Conservation (phyloP, 2,113 vertebrate species). For the Mungos mungo region DNA sequence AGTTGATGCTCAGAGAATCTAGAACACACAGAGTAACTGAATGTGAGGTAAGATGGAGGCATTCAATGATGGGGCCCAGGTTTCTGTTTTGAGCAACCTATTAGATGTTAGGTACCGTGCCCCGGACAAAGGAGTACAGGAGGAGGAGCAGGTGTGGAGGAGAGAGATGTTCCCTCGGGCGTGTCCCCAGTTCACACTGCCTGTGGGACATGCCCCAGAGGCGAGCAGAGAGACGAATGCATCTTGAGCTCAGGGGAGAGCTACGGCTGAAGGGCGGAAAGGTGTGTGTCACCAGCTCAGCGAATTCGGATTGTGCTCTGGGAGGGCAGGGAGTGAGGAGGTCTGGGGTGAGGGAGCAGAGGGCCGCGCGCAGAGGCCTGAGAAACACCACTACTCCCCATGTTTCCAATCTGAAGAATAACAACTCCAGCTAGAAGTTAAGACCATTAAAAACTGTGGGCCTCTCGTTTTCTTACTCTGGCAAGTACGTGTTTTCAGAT, state of each 20-base stretch:
- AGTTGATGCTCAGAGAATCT: neutral
- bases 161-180: neutral
- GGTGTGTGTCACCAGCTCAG: neutral
- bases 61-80: neutral
- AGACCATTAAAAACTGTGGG: neutral
- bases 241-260: neutral
- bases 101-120: neutral
- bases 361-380: neutral
- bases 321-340: neutral
- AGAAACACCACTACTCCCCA: neutral
- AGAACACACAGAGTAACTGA: neutral
- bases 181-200: neutral
- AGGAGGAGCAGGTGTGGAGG: neutral
- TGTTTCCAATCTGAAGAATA: neutral
- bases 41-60: neutral
- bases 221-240: neutral
- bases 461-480: neutral
- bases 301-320: fast-evolving
- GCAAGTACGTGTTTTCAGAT: neutral
- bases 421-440: neutral
- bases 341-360: neutral
- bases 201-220: neutral
- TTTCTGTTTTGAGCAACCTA: neutral
- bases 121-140: neutral
- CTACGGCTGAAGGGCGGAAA: neutral